Conservation (phyloP, 2,797 vertebrate species). For the Helarctos malayanus region DNA sequence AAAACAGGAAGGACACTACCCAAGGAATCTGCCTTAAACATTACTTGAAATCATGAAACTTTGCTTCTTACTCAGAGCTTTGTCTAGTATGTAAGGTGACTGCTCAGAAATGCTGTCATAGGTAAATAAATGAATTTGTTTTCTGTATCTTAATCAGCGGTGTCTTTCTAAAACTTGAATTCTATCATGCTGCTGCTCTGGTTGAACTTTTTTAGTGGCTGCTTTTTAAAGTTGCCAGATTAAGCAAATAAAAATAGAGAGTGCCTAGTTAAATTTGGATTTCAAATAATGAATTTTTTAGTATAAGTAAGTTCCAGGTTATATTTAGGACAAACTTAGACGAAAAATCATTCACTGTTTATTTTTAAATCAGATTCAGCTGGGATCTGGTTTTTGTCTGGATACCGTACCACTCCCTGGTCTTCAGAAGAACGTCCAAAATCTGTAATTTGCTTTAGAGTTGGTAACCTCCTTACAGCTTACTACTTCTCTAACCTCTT, state of each 20-base stretch:
- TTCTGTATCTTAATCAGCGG: not conserved
- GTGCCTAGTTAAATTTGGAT: not conserved
- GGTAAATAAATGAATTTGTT: not conserved
- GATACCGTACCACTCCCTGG: rapidly evolving
- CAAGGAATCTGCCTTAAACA: not conserved
- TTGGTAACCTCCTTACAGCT: not conserved
- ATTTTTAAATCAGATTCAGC: conserved; percentile 6
- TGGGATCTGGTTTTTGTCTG: not conserved
- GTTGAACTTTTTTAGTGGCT: not conserved
- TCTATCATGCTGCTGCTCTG: not conserved
- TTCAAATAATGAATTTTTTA: not conserved
- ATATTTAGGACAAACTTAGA: not conserved
- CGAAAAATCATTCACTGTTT: not conserved
- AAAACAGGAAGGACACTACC: not conserved
- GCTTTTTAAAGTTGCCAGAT: not conserved
- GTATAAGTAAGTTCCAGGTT: not conserved
- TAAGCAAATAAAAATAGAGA: not conserved
- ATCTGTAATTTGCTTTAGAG: not conserved
- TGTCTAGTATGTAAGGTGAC: not conserved
- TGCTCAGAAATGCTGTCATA: not conserved
- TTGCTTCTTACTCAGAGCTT: not conserved
- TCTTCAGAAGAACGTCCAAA: not conserved
- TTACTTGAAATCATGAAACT: not conserved
- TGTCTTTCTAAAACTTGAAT: not conserved
- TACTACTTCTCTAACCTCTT: not conserved